Percentiles rank a stretch among this genome's conserved stretches.
Evolutionary conservation across 2,797 vertebrate genomes (phyloP).

Genomic region (Smutsia gigantea): DNA sequence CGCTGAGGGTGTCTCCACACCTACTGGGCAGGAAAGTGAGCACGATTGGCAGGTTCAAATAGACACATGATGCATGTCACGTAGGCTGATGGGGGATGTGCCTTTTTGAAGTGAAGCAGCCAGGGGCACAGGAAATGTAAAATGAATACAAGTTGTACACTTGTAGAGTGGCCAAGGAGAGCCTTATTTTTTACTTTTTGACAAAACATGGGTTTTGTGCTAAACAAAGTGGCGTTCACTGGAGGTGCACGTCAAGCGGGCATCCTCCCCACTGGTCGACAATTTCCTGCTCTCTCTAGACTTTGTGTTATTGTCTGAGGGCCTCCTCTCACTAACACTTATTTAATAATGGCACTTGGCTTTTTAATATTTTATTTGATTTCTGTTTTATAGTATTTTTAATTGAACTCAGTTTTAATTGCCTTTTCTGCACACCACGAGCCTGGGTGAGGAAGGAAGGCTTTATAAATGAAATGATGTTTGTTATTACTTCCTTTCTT

Average conservation of each 20-base stretch:
- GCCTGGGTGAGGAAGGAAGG: slow-evolving; percentile 4
- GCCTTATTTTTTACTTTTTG: neutral
- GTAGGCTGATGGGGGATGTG: too few species aligned
- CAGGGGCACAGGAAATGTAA: neutral
- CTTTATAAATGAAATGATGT: slow-evolving; percentile 64
- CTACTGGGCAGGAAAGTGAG: neutral
- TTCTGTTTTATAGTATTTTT: slow-evolving; percentile 65
- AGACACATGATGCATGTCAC: rapidly evolving
- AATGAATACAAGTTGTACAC: neutral
- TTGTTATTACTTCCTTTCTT: slow-evolving; percentile 27
- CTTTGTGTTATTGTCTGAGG: slow-evolving; percentile 27
- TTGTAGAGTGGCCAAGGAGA: neutral
- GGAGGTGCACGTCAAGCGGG: neutral
- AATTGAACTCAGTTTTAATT: slow-evolving; percentile 67
- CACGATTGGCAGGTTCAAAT: neutral
- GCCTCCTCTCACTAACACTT: slow-evolving; percentile 25
- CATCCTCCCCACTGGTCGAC: rapidly evolving
- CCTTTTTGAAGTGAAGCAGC: neutral
- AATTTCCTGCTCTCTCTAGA: neutral
- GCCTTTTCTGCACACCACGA: slow-evolving; percentile 41
- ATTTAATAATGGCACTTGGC: slow-evolving; percentile 60
- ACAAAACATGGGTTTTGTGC: neutral
- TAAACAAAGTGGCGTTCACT: neutral
- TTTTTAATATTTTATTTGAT: slow-evolving; percentile 70
- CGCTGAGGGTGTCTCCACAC: rapidly evolving